Conservation (phyloP, 2,797 vertebrate species). For the Urosaurus nigricauda region DNA sequence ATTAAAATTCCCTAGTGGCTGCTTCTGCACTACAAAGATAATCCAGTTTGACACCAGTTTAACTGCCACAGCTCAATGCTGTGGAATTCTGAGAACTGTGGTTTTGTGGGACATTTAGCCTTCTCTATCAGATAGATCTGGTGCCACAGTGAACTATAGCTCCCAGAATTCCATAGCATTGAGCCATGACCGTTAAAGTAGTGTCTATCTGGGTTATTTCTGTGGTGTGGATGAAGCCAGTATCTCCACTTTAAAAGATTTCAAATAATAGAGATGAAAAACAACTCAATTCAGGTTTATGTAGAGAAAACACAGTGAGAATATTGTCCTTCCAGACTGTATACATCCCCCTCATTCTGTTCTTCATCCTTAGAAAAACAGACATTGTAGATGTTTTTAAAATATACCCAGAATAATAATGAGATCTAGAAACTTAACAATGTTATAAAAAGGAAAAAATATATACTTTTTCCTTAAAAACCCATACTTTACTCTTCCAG, state of each 20-base stretch:
- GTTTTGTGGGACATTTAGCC: too few species aligned
- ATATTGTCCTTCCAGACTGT: background rate
- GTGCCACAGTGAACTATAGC: too few species aligned
- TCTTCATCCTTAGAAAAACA: background rate
- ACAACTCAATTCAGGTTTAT: background rate
- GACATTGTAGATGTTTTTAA: too few species aligned
- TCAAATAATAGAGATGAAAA: background rate
- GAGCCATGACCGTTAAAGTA: too few species aligned
- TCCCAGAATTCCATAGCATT: too few species aligned
- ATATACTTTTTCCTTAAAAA: background rate
- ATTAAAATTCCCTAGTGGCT: background rate
- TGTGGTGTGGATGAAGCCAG: too few species aligned
- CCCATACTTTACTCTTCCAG: background rate
- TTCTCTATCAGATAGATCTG: too few species aligned
- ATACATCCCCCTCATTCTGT: background rate
- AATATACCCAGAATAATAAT: background rate
- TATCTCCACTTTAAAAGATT: background rate
- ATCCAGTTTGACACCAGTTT: too few species aligned
- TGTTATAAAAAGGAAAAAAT: conserved; percentile 18
- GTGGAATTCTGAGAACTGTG: too few species aligned
- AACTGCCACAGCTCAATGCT: too few species aligned
- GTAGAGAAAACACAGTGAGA: background rate
- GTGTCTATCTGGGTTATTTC: too few species aligned
- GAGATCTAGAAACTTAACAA: conserved; percentile 9
- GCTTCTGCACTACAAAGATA: too few species aligned